phyloP scores from a whole-genome alignment of 2,797 vertebrate genomes.

The Cyprinella venusta region DNA sequence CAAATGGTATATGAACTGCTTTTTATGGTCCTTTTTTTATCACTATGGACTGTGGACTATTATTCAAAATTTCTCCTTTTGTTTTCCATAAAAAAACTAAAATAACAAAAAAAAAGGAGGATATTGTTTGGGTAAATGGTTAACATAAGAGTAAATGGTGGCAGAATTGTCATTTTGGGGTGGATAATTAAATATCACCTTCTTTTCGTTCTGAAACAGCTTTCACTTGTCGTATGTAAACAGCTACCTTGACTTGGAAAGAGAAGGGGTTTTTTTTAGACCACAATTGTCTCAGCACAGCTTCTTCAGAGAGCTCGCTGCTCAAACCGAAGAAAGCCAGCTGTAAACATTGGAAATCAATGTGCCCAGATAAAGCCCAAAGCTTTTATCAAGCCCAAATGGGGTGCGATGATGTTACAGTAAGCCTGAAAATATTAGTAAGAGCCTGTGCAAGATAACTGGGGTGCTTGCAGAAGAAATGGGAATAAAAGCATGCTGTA shows the following conservation, averaged over 20 bases:
- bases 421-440: constrained; percentile 3
- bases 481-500: neutral
- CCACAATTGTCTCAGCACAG: constrained; percentile 19
- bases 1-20: neutral
- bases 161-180: neutral
- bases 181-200: neutral
- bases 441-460: neutral
- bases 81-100: neutral
- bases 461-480: neutral
- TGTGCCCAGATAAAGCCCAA: constrained; percentile 48
- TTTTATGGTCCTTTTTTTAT: neutral
- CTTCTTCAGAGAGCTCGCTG: constrained; percentile 14
- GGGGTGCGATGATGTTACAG: constrained; percentile 46
- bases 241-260: neutral
- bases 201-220: neutral
- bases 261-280: neutral
- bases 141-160: neutral
- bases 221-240: neutral
- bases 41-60: neutral
- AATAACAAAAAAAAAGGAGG: neutral
- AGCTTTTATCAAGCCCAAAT: constrained; percentile 50
- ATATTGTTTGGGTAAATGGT: neutral
- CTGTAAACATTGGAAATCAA: constrained; percentile 59
- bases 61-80: neutral
- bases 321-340: constrained; percentile 28